A percentile compares a stretch with the other conserved stretches of the same genome.
Conservation (phyloP, 30 jellyfish, hydroid and myxozoan species). For the Phacellophora camtschatica region DNA sequence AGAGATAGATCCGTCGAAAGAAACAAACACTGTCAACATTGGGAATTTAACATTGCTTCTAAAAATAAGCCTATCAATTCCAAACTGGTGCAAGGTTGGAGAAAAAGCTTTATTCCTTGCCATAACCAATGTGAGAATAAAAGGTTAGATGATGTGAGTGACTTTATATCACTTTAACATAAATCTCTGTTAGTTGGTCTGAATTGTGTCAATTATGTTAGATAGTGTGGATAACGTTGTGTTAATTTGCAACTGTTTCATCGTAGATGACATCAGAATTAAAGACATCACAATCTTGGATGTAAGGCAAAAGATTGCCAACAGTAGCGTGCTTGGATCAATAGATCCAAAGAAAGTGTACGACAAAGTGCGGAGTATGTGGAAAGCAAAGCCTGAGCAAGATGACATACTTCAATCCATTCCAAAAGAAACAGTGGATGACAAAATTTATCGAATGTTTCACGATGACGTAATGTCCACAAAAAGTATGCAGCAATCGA, state of each 20-base stretch:
- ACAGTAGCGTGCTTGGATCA: neutral
- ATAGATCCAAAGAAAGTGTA: neutral
- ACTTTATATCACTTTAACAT: neutral
- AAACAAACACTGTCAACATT: neutral
- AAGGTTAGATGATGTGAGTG: neutral
- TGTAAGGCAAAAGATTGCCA: neutral
- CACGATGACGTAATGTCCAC: neutral
- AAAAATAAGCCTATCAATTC: neutral
- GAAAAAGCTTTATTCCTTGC: no score
- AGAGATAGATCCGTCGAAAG: no score
- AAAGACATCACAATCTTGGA: neutral
- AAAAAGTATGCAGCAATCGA: neutral
- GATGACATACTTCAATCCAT: neutral
- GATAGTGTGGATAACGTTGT: neutral
- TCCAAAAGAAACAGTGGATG: neutral
- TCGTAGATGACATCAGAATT: neutral
- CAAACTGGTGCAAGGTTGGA: neutral
- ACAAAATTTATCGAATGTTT: neutral
- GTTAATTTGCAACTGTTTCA: neutral
- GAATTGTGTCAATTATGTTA: neutral
- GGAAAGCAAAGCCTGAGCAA: neutral
- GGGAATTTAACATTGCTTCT: neutral
- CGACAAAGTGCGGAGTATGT: neutral
- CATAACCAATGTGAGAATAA: no score
- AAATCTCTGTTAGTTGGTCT: neutral